Evolutionary conservation across 2,797 vertebrate genomes (phyloP).

Genomic region (Anabacerthia variegaticeps): DNA sequence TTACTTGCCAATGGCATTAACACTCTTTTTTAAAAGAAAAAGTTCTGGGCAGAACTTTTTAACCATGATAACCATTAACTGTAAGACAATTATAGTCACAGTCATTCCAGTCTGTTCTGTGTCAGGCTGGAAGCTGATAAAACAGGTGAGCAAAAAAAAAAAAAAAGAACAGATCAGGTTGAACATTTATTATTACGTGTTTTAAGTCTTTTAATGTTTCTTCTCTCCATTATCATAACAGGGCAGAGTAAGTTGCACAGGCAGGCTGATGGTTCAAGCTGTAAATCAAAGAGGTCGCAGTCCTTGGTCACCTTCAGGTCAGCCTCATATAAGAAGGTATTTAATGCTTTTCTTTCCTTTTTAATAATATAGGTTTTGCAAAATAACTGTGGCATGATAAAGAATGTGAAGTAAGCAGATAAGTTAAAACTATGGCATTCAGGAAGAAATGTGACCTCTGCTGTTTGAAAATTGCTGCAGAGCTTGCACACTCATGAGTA

Average conservation of each 20-base stretch:
- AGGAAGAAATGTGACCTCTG: not conserved
- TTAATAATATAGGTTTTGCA: not conserved
- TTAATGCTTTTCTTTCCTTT: not conserved
- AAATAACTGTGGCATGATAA: not conserved
- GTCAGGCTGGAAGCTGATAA: not conserved
- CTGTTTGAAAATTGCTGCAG: not conserved
- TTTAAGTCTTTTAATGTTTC: not conserved
- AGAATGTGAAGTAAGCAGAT: not conserved
- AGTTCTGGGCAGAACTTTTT: not conserved
- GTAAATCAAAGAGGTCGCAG: slow-evolving; percentile 96
- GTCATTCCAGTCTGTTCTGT: not conserved
- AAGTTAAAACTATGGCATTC: not conserved
- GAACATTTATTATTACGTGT: not conserved
- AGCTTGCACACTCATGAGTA: not conserved
- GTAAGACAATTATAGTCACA: not conserved
- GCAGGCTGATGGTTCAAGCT: slow-evolving; percentile 98
- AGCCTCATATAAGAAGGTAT: slow-evolving; percentile 89
- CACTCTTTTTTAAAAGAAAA: not conserved
- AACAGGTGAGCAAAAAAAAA: not conserved
- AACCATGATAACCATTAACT: not conserved
- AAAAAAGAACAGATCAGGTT: not conserved
- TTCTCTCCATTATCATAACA: slow-evolving; percentile 48
- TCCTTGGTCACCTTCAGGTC: slow-evolving; percentile 86
- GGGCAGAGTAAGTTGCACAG: slow-evolving; percentile 93
- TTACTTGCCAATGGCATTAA: not conserved